phyloP scores from a whole-genome alignment of 2,113 vertebrate species.

The Pangasianodon gigas region DNA sequence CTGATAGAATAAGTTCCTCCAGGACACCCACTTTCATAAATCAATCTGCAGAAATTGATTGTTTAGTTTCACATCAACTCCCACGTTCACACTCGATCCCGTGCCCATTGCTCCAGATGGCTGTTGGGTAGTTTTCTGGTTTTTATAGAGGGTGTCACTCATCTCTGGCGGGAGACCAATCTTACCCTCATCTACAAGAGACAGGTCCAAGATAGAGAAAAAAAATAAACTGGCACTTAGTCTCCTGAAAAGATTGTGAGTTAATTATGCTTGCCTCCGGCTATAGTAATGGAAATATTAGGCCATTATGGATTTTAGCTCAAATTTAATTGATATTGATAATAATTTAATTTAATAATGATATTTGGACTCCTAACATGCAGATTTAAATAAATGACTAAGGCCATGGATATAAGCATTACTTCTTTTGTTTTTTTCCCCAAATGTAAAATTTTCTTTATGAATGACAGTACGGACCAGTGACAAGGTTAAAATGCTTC shows the following conservation, averaged over 20 bases:
- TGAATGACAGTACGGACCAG: not conserved
- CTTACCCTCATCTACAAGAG: slow-evolving; percentile 7
- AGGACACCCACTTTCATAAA: slow-evolving; percentile 52
- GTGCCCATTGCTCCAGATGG: slow-evolving; percentile 31
- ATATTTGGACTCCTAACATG: not conserved
- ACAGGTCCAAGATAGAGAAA: slow-evolving; percentile 14
- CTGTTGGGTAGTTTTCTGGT: not conserved
- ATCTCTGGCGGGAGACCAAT: slow-evolving; percentile 33
- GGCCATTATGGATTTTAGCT: slow-evolving; percentile 6
- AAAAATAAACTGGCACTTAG: slow-evolving; percentile 12
- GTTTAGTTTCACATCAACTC: slow-evolving; percentile 48
- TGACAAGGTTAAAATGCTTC: not conserved
- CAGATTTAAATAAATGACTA: slow-evolving; percentile 13
- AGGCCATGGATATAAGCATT: not conserved
- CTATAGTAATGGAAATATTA: slow-evolving; percentile 29
- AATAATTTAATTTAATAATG: too few species aligned
- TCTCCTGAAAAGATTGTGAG: not conserved
- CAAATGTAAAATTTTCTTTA: not conserved
- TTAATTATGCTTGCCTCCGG: slow-evolving; percentile 25
- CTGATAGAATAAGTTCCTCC: slow-evolving; percentile 48
- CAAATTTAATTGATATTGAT: not conserved
- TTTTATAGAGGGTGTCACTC: slow-evolving; percentile 17
- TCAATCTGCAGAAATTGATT: slow-evolving; percentile 52
- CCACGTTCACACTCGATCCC: slow-evolving; percentile 34
- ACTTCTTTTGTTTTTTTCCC: not conserved